Conservation (phyloP, 2,888 invertebrate genomes). For the Mesopsocus fuscifrons region DNA sequence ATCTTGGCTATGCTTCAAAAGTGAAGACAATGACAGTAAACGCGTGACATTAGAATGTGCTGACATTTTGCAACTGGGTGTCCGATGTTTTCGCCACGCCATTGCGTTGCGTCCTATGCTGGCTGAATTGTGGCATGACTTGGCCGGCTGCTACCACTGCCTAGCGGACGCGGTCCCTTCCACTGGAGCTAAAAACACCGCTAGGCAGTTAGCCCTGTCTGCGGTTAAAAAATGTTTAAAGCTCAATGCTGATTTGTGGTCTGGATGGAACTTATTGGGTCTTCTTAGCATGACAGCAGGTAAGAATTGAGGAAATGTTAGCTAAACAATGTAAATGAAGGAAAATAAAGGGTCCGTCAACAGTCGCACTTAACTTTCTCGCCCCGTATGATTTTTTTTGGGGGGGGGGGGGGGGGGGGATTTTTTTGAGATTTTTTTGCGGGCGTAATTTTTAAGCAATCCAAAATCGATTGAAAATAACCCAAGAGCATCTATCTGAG, state of each 20-base stretch:
- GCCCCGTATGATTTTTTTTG: too few species aligned
- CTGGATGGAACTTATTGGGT: constrained; percentile 77
- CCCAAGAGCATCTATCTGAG: too few species aligned
- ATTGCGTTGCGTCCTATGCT: neutral
- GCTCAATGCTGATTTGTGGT: constrained; percentile 39
- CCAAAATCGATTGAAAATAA: too few species aligned
- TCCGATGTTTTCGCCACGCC: constrained; percentile 26
- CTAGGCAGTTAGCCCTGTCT: constrained; percentile 29
- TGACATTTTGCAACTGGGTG: constrained; percentile 36
- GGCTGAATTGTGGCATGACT: constrained; percentile 47
- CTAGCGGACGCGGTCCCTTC: constrained; percentile 26
- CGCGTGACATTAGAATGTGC: constrained; percentile 25
- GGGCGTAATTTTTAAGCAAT: too few species aligned
- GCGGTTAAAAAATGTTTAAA: constrained; percentile 40
- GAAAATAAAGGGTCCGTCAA: too few species aligned
- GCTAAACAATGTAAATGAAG: too few species aligned
- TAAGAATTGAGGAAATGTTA: too few species aligned
- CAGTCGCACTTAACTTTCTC: too few species aligned
- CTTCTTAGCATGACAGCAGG: constrained; percentile 40
- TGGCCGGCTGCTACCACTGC: constrained; percentile 41
- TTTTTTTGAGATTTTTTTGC: too few species aligned
- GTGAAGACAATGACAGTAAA: constrained; percentile 21
- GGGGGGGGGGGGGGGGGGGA: too few species aligned
- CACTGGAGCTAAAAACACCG: constrained; percentile 18
- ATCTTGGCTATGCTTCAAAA: constrained; percentile 22